Conservation (phyloP, 2,888 invertebrate species). For the Tachina grossa region DNA sequence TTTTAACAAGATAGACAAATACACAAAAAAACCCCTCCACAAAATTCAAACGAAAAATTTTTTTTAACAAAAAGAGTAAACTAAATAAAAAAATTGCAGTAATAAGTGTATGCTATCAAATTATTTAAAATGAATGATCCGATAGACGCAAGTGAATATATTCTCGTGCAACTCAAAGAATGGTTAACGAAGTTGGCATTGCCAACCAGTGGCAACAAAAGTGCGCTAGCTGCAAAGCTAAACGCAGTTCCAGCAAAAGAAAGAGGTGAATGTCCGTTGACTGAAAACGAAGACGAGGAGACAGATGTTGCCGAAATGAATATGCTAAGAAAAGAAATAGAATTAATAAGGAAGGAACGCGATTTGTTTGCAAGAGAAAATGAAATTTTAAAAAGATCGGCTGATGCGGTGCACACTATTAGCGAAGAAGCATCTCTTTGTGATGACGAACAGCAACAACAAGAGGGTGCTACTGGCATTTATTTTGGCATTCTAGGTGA, state of each 20-base stretch:
- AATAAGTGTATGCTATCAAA: no score
- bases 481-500: conserved; percentile 6
- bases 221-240: neutral
- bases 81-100: no score
- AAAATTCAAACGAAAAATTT: no score
- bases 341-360: neutral
- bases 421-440: neutral
- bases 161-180: neutral
- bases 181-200: neutral
- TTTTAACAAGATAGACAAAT: no score
- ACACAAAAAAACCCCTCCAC: no score
- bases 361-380: conserved; percentile 37
- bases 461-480: neutral
- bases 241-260: neutral
- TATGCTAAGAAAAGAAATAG: neutral
- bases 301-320: neutral
- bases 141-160: neutral
- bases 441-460: no score
- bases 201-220: conserved; percentile 22
- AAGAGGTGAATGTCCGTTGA: neutral
- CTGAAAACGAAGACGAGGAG: neutral
- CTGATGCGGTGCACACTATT: neutral
- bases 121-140: neutral
- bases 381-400: neutral
- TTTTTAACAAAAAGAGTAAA: no score